Base-by-base conservation (phyloP, 2,888 invertebrate species). In the Bhutanitis thaidina region DNA sequence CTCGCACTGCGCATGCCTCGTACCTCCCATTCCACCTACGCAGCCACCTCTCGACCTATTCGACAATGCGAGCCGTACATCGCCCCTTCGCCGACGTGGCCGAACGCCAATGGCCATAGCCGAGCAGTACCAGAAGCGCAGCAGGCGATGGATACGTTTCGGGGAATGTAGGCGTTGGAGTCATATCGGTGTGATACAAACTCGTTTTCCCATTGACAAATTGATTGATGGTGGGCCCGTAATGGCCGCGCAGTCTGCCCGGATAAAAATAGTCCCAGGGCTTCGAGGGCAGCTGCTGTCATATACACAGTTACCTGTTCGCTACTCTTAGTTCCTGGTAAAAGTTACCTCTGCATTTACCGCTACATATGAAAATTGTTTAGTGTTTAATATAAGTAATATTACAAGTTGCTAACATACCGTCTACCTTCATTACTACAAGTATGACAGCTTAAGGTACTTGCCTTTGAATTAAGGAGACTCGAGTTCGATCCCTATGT, bases 121-220 rank as follows among this genome's bases (percentile, higher is more conserved):
- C 13, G 16, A 32, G 14, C 10, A 7, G 25, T 16, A 8, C 8
- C 15, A 34, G 12, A 12, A 7, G 8, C 5, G 7, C n/a, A 13
- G 13, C 15, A 7, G 3, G 40, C 35, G 36, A 34, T 41, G 29
- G 9, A 9, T 7, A 14, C 7, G 5, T 7, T 16, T 30, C 8
- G 9, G 10, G 15, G 16, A 14, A 12, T 27, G 54, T 55, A 53
- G 53, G 51, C 56, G 61, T 61, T 58, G 58, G 57, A 56, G 50
- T 56, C 53, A 63, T 64, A 59, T 55, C 58, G 49, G 59, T 43
- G 54, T 57, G 64, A 67, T 67, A 69, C 66, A 57, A 58, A 53
- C 61, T 63, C 65, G 53, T 58, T 55, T 60, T 65, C 65, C 65
- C 85, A 84, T 84, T 85, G 82, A 85, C 75, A 75, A 79, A 77